These are phyloP conservation scores for Ptyas mucosa DNA, from an alignment of 2,113 vertebrate genomes.

Conservation along the genomic window DNA sequence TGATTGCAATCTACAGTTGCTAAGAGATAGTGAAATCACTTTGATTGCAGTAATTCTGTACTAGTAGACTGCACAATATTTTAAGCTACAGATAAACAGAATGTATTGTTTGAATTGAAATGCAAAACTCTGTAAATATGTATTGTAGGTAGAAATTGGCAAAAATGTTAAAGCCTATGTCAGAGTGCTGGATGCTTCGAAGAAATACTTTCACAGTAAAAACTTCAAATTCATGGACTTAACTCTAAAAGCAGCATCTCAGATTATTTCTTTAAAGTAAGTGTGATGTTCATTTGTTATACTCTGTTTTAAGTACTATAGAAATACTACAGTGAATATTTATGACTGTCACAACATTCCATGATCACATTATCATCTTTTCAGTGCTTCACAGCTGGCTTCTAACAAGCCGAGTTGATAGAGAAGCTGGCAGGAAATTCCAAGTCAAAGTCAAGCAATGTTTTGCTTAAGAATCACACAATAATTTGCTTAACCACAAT, in stretches of 20 bases:
- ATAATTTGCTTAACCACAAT: not conserved
- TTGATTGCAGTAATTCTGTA: not conserved
- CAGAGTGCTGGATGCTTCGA: slow-evolving; percentile 85
- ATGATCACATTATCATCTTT: not conserved
- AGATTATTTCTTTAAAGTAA: slow-evolving; percentile 87
- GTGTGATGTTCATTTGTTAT: slow-evolving; percentile 42
- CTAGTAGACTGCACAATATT: not conserved
- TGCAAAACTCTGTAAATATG: slow-evolving; percentile 10
- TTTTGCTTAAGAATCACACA: not conserved
- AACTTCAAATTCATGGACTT: slow-evolving; percentile 88
- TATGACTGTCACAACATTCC: not conserved
- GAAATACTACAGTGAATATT: not conserved
- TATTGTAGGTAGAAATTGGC: slow-evolving; percentile 90
- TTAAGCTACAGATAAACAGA: slow-evolving; percentile 9
- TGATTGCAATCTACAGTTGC: not conserved
- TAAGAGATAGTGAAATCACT: not conserved
- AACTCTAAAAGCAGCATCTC: slow-evolving; percentile 82
- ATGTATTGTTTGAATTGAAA: not conserved
- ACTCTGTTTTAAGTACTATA: not conserved
- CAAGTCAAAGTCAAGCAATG: not conserved
- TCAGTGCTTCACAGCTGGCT: not conserved
- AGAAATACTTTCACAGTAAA: slow-evolving; percentile 85
- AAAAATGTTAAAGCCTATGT: slow-evolving; percentile 87
- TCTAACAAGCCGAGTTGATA: not conserved
- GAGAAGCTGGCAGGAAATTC: not conserved